Base-by-base conservation (phyloP, 2,113 vertebrate species). In the Urocitellus parryii region DNA sequence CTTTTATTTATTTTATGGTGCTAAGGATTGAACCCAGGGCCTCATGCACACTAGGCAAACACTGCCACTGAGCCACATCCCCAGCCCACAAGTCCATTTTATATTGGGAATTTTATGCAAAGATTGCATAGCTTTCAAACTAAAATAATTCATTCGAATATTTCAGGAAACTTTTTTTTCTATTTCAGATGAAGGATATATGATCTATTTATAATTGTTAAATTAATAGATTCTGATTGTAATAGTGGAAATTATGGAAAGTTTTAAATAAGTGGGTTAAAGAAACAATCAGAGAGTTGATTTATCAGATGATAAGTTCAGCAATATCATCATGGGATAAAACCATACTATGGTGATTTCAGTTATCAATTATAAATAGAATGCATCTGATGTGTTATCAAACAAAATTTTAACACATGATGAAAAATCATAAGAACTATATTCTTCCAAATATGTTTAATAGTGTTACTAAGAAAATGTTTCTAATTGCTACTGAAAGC, bases 391-490 rank as follows among this genome's bases (percentile, higher is more conserved):
- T 78, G 7, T 81, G n/a, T 81, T 53, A 79, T 56, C 27, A 88
- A 93, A 90, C 58, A 34, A 65, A 67, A 87, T 88, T 85, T 93
- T 29, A 82, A 81, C 73, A 74, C 76, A 63, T 87, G 37, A 56
- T 93, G 32, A 95, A 68, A 92, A 90, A 78, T 76, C 8, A 63
- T 73, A 95, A 51, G 22, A 91, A 88, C 78, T 91, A 25, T 80
- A 7, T 72, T 79, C 78, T 88, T 65, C 11, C 78, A 88, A 74
- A 42, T 82, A 18, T 34, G 56, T 83, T 74, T 85, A 83, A 67
- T 90, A 87, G 39, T 39, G 87, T 24, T 91, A 29, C 80, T 80
- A 65, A 95, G 85, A 68, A 6, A 90, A 87, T 87, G 16, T 32
- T 92, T 83, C 53, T 77, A 70, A 56, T 12, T 79, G 17, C 74